A percentile compares a stretch with the other conserved stretches of the same genome.
These are phyloP conservation scores for Tautogolabrus adspersus DNA, from an alignment of 2,113 vertebrate species.

Conservation along the genomic window DNA sequence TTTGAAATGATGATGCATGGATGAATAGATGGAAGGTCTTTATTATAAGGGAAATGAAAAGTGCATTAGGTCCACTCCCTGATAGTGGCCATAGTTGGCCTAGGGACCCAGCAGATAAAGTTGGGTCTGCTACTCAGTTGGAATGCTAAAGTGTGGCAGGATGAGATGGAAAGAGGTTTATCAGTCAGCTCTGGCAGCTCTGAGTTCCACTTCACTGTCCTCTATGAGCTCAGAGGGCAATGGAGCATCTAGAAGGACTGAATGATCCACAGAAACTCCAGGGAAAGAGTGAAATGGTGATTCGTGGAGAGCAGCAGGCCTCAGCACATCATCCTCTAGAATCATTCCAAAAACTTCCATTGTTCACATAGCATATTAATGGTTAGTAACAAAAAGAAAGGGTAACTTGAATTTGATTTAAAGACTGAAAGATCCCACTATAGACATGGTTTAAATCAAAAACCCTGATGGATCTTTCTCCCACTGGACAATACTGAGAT, in stretches of 20 bases:
- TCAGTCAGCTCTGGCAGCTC: slow-evolving; percentile 57
- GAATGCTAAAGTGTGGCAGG: slow-evolving; percentile 60
- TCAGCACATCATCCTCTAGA: not conserved
- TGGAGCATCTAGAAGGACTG: slow-evolving; percentile 71
- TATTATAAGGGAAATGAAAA: slow-evolving; percentile 29
- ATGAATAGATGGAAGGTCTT: not conserved
- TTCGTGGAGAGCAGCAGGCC: slow-evolving; percentile 15
- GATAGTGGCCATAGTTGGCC: slow-evolving; percentile 39
- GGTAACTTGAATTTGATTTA: slow-evolving; percentile 43
- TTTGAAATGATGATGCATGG: slow-evolving; percentile 1
- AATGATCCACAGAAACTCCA: slow-evolving; percentile 66
- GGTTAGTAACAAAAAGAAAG: slow-evolving; percentile 35
- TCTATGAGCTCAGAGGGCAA: slow-evolving; percentile 67
- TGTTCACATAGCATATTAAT: slow-evolving; percentile 36
- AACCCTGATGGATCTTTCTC: slow-evolving; percentile 29
- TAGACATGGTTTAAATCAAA: slow-evolving; percentile 55
- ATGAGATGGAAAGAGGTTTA: slow-evolving; percentile 59
- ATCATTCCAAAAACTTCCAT: slow-evolving; percentile 21
- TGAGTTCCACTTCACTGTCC: slow-evolving; percentile 79
- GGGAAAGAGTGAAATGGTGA: slow-evolving; percentile 13
- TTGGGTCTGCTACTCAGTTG: slow-evolving; percentile 35
- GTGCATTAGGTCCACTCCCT: slow-evolving; percentile 45
- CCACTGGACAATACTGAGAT: slow-evolving; percentile 35
- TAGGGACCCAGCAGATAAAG: slow-evolving; percentile 48
- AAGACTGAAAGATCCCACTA: slow-evolving; percentile 18